phyloP scores from a whole-genome alignment of 2,888 invertebrate genomes.

The Drosophila melanosoma region DNA sequence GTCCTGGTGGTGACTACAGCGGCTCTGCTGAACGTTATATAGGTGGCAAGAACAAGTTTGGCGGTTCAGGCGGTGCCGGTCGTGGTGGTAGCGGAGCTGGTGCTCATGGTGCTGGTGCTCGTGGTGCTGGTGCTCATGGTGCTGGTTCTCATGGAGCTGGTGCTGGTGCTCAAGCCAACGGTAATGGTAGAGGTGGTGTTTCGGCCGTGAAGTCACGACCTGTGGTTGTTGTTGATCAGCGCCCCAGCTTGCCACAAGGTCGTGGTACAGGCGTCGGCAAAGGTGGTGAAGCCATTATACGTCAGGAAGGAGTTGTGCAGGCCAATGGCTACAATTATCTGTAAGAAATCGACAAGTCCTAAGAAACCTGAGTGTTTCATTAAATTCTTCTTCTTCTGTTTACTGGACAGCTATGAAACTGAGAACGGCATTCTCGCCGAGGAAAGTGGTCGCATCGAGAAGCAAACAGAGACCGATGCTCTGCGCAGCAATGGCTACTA shows the following conservation, averaged over 20 bases:
- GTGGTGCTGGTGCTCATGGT: conserved; percentile 15
- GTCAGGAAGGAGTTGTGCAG: conserved; percentile 86
- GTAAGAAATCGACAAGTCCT: conserved; percentile 64
- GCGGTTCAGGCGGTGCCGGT: conserved; percentile 61
- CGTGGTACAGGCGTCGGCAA: conserved; percentile 83
- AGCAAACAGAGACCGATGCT: conserved; percentile 86
- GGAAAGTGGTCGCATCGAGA: conserved; percentile 87
- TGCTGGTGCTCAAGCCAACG: conserved; percentile 33
- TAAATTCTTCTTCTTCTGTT: no score
- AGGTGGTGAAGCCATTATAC: conserved; percentile 86
- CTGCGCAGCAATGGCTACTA: conserved; percentile 88
- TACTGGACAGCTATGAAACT: conserved; percentile 85
- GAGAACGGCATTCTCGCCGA: conserved; percentile 86
- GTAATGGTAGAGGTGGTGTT: conserved; percentile 21
- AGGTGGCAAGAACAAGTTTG: conserved; percentile 59
- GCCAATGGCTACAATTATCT: conserved; percentile 87
- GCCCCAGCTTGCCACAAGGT: conserved; percentile 65
- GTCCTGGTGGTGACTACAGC: conserved; percentile 75
- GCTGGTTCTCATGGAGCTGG: conserved; percentile 27
- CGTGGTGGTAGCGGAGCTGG: conserved; percentile 48
- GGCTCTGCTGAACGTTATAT: conserved; percentile 71
- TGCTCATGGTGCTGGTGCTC: conserved; percentile 37
- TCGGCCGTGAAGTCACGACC: conserved; percentile 25
- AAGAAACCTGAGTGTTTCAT: not conserved
- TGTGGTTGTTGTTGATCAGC: conserved; percentile 36